Conservation (phyloP, 2,797 vertebrate species). For the Alauda arvensis region DNA sequence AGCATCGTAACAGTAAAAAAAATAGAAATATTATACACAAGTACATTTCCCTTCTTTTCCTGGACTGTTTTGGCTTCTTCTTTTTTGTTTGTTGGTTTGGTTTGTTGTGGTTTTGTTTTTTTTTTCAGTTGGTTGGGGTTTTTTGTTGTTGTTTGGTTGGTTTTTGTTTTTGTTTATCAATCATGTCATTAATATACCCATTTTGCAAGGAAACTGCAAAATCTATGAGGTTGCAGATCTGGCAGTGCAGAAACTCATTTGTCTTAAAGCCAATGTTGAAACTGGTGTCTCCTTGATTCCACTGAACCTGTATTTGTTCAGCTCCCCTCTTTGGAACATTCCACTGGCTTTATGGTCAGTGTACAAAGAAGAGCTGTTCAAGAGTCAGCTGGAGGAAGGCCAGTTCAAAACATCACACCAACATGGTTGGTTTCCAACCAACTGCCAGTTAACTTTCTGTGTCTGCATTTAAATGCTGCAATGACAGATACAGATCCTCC, state of each 20-base stretch:
- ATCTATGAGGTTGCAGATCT: background rate
- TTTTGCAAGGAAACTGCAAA: background rate
- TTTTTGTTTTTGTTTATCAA: background rate
- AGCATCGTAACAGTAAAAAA: background rate
- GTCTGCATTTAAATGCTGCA: slow-evolving; percentile 25
- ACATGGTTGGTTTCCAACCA: background rate
- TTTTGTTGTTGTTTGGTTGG: background rate
- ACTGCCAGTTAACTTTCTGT: slow-evolving; percentile 10
- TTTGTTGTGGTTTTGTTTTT: no score
- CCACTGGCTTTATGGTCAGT: background rate
- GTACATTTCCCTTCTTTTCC: background rate
- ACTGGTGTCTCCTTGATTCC: slow-evolving; percentile 18
- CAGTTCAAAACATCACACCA: slow-evolving; percentile 48
- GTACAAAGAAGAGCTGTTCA: slow-evolving; percentile 33
- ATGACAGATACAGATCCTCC: background rate
- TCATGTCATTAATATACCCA: background rate
- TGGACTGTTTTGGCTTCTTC: background rate
- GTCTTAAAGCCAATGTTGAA: background rate
- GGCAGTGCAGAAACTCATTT: background rate
- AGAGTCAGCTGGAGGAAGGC: slow-evolving; percentile 55
- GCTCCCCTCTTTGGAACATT: background rate
- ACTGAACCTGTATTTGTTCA: slow-evolving; percentile 1
- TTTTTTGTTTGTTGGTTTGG: background rate
- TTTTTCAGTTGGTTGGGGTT: background rate
- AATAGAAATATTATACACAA: background rate